Evolutionary conservation across 2,113 vertebrate genomes (phyloP).

Genomic region (human (Homo sapiens)): DNA sequence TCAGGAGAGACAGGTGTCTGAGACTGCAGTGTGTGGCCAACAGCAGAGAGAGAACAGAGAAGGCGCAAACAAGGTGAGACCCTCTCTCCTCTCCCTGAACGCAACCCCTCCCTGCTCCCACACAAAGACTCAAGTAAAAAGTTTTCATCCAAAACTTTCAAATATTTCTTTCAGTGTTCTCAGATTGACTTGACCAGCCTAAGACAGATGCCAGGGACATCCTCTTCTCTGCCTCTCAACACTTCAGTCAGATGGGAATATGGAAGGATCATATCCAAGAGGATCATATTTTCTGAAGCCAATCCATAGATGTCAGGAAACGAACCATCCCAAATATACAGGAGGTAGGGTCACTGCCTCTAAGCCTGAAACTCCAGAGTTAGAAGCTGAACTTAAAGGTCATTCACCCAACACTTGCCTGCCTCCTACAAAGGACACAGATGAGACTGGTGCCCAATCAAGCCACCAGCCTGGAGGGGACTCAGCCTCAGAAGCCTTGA

Average conservation of each 20-base stretch:
- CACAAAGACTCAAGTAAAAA: neutral
- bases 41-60: neutral
- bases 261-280: neutral
- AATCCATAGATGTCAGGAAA: neutral
- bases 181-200: neutral
- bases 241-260: neutral
- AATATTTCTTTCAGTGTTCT: neutral
- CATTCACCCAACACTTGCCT: too few species aligned
- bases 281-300: neutral
- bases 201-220: neutral
- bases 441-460: rapidly evolving
- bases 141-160: neutral
- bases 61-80: neutral
- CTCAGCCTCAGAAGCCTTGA: neutral
- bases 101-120: neutral
- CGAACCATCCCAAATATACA: neutral
- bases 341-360: neutral
- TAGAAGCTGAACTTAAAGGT: neutral
- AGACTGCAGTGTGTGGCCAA: neutral
- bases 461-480: neutral
- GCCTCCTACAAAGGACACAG: neutral
- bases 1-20: neutral
- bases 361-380: neutral
- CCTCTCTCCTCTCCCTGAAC: neutral
- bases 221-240: neutral